These are phyloP conservation scores for Cyphomyrmex costatus DNA, from an alignment of 1,140 invertebrate genomes.

Conservation along the genomic window DNA sequence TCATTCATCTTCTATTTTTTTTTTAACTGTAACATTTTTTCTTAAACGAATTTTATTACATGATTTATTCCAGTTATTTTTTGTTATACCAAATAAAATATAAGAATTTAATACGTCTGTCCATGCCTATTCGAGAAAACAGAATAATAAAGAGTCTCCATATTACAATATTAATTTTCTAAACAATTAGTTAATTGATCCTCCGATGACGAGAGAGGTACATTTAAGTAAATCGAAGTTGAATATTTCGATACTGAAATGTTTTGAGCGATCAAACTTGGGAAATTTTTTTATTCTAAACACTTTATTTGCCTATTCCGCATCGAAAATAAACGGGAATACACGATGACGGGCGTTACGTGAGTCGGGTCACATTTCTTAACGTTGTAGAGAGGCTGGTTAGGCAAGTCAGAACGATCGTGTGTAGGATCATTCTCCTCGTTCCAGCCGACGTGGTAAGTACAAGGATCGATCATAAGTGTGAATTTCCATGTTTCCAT, in stretches of 20 bases:
- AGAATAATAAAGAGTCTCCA: background rate
- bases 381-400: slow-evolving; percentile 50
- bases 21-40: background rate
- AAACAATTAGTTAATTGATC: background rate
- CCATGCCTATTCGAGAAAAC: background rate
- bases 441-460: background rate
- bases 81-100: background rate
- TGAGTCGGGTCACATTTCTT: slow-evolving; percentile 47
- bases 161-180: slow-evolving; percentile 7
- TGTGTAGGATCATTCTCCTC: background rate
- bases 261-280: background rate
- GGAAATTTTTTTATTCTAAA: background rate
- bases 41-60: background rate
- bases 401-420: slow-evolving; percentile 10
- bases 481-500: too few relatives aligned
- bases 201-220: background rate
- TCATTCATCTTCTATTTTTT: background rate
- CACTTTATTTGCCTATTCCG: background rate
- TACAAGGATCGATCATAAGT: background rate
- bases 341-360: background rate
- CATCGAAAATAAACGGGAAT: slow-evolving; percentile 35
- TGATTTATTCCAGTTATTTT: background rate
- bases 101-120: background rate
- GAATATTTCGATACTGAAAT: background rate
- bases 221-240: background rate